A percentile compares a stretch with the other conserved stretches of the same genome.
These are phyloP conservation scores for Petrolisthes cinctipes DNA, from an alignment of 2,888 invertebrate genomes.

Conservation along the genomic window DNA sequence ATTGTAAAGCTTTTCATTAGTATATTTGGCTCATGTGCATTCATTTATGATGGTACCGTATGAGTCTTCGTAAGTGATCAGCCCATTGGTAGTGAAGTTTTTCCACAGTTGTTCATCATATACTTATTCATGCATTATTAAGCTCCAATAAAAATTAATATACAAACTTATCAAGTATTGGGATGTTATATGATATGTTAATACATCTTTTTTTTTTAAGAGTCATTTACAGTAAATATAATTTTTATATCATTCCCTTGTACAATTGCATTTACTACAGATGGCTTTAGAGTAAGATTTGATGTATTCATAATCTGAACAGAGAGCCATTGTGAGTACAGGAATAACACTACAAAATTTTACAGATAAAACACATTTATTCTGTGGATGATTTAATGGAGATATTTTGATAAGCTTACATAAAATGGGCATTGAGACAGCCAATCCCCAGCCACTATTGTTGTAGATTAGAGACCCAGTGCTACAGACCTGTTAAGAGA, in stretches of 20 bases:
- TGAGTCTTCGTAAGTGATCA: slow-evolving; percentile 14
- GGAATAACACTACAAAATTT: slow-evolving; percentile 30
- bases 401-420: neutral
- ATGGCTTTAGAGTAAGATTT: slow-evolving; percentile 51
- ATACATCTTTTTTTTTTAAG: slow-evolving; percentile 23
- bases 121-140: slow-evolving; percentile 24
- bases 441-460: too few species aligned
- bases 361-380: neutral
- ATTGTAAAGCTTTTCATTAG: slow-evolving; percentile 52
- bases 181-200: slow-evolving; percentile 27
- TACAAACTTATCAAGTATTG: slow-evolving; percentile 23
- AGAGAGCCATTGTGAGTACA: slow-evolving; percentile 30
- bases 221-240: slow-evolving; percentile 27
- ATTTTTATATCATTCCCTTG: slow-evolving; percentile 55
- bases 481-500: too few species aligned
- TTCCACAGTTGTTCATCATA: slow-evolving; percentile 22
- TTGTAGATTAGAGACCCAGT: too few species aligned
- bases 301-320: slow-evolving; percentile 37
- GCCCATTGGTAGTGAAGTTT: slow-evolving; percentile 40
- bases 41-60: slow-evolving; percentile 18
- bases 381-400: neutral
- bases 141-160: slow-evolving; percentile 13
- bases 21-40: slow-evolving; percentile 37
- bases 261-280: slow-evolving; percentile 54
- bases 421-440: too few species aligned